Evolutionary conservation across 2,113 vertebrate species (phyloP).

Genomic region (Gobius niger): DNA sequence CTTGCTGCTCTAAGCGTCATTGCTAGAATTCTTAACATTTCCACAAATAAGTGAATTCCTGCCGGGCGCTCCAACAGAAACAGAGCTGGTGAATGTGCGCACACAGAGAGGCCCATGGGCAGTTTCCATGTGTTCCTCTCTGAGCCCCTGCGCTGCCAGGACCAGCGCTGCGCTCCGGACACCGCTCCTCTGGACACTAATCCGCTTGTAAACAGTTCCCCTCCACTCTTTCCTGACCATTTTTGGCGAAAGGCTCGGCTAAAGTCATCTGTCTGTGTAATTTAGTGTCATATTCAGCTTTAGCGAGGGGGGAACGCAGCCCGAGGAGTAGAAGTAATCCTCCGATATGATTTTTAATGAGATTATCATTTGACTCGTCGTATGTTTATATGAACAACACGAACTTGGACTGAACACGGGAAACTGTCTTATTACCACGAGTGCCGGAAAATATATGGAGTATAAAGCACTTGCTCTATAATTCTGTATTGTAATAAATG

Average conservation of each 20-base stretch:
- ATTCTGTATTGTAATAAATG: too few species aligned
- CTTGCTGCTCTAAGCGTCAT: constrained; percentile 65
- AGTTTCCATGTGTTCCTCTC: constrained; percentile 64
- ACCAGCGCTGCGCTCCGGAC: constrained; percentile 46
- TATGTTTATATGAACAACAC: too few species aligned
- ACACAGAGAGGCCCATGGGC: constrained; percentile 49
- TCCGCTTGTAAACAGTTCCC: constrained; percentile 15
- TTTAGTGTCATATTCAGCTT: constrained; percentile 21
- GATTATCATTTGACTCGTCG: neutral
- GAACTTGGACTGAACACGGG: too few species aligned
- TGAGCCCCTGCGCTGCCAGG: constrained; percentile 51
- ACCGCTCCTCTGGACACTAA: constrained; percentile 9
- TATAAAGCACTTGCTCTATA: too few species aligned
- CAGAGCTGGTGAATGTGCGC: constrained; percentile 50
- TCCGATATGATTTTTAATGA: constrained; percentile 4
- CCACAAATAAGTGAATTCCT: constrained; percentile 77
- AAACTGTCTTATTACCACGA: too few species aligned
- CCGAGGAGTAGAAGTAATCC: constrained; percentile 17
- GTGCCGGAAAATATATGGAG: too few species aligned
- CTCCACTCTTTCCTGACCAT: constrained; percentile 23
- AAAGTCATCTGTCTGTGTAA: constrained; percentile 26
- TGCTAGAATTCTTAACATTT: constrained; percentile 78
- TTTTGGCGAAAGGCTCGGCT: constrained; percentile 29
- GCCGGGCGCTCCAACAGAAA: constrained; percentile 71
- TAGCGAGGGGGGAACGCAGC: constrained; percentile 6